Conservation (phyloP, 2,888 invertebrate species). For the Temnothorax ravouxi region DNA sequence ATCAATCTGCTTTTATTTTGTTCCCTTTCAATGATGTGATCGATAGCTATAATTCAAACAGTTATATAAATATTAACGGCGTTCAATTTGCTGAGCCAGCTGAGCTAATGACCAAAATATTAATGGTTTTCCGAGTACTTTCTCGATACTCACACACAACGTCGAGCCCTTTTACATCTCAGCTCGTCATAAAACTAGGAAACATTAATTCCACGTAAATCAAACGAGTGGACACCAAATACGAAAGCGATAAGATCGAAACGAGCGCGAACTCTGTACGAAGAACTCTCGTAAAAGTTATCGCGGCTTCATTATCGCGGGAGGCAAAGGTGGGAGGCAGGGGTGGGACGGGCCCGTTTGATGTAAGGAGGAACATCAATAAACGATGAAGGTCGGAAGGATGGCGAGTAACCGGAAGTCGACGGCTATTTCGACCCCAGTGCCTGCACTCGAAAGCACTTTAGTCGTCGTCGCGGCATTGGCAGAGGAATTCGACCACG, state of each 20-base stretch:
- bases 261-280: constrained; percentile 16
- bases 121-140: neutral
- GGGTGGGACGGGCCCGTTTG: neutral
- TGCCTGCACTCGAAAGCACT: constrained; percentile 57
- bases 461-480: constrained; percentile 60
- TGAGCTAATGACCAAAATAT: neutral
- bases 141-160: neutral
- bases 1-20: neutral
- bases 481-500: constrained; percentile 41
- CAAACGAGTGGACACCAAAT: constrained; percentile 20
- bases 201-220: constrained; percentile 41
- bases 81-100: neutral
- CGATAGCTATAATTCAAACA: neutral
- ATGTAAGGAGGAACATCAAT: constrained; percentile 13
- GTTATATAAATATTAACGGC: neutral
- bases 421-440: neutral
- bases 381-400: constrained; percentile 16
- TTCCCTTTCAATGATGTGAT: neutral
- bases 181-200: neutral
- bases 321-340: too few relatives aligned
- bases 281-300: constrained; percentile 50
- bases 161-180: constrained; percentile 4
- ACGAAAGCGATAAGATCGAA: constrained; percentile 17
- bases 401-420: constrained; percentile 19
- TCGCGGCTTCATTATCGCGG: constrained; percentile 36